Conservation (phyloP, 2,113 vertebrate species). For the Sinocyclocheilus anshuiensis region DNA sequence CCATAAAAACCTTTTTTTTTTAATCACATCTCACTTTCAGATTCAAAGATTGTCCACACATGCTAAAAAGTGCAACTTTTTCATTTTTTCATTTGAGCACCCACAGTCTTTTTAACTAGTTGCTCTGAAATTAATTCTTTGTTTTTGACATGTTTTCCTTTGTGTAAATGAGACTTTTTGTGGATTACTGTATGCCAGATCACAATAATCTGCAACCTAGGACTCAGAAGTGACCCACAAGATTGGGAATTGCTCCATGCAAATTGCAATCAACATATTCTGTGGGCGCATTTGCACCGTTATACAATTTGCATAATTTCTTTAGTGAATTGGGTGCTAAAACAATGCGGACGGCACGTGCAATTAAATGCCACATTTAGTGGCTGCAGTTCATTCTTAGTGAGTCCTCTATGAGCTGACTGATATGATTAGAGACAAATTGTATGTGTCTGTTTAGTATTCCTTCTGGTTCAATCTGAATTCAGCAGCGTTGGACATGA, state of each 20-base stretch:
- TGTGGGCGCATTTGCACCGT: not conserved
- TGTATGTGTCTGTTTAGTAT: conserved; percentile 17
- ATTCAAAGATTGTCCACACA: not conserved
- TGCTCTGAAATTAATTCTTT: not conserved
- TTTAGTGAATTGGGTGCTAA: conserved; percentile 2
- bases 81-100: not conserved
- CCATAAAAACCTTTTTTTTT: not conserved
- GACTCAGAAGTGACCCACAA: not conserved
- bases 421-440: conserved; percentile 27
- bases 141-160: not conserved
- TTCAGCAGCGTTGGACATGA: conserved; percentile 1
- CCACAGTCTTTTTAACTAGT: not conserved
- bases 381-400: not conserved
- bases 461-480: conserved; percentile 10
- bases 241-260: conserved; percentile 23
- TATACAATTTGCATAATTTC: conserved; percentile 29
- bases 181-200: not conserved
- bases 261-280: not conserved
- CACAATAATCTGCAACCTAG: conserved; percentile 6
- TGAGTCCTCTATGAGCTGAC: conserved; percentile 20
- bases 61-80: not conserved
- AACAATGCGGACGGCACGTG: not conserved
- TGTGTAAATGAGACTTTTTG: not conserved
- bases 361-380: not conserved
- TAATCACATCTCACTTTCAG: not conserved